A percentile compares a stretch with the other conserved stretches of the same genome.
Evolutionary conservation across 2,113 vertebrate genomes (phyloP).

Genomic region (Astatoreochromis straeleni): DNA sequence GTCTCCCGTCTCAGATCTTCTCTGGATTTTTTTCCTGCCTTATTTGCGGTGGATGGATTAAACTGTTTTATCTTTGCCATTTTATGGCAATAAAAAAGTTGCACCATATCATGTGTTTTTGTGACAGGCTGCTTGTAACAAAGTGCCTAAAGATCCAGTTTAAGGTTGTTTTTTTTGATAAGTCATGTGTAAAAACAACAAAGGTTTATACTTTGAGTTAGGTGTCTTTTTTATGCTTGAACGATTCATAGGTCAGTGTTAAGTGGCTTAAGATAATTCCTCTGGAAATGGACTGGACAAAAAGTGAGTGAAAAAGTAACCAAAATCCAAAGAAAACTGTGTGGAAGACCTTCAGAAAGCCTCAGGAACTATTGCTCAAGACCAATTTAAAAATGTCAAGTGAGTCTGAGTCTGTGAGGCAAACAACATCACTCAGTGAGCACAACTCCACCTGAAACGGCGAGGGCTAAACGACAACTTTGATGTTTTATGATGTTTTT

Average conservation of each 20-base stretch:
- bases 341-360: background rate
- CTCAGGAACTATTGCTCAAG: background rate
- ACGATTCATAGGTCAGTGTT: background rate
- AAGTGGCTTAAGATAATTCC: background rate
- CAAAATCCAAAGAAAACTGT: background rate
- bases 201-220: background rate
- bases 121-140: background rate
- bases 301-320: background rate
- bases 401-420: background rate
- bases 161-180: background rate
- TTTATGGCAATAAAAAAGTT: background rate
- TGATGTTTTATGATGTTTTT: background rate
- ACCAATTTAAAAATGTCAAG: background rate
- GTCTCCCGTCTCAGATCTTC: fast-evolving
- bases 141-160: background rate
- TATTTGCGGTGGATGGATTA: background rate
- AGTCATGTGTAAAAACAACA: background rate
- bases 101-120: background rate
- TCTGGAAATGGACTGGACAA: background rate
- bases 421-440: background rate
- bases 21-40: background rate
- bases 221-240: background rate
- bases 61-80: background rate
- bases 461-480: fast-evolving
- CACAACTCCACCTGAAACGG: background rate